phyloP scores from a whole-genome alignment of 2,888 invertebrate species.

The Troglohyphantes excavatus region DNA sequence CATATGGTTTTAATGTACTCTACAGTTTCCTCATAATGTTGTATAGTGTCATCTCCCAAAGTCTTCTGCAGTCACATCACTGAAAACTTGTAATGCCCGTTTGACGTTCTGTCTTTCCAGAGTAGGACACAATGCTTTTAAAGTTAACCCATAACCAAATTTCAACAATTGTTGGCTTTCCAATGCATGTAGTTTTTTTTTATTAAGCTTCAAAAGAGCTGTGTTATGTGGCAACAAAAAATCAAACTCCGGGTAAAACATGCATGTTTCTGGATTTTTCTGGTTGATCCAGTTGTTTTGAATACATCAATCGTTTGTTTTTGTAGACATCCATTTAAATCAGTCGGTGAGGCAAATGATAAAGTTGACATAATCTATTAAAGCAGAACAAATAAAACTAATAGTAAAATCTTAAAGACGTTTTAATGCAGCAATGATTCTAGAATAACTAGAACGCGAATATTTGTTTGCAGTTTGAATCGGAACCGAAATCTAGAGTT shows the following conservation, averaged over 20 bases:
- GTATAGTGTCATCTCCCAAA: background rate
- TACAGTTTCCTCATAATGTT: constrained; percentile 10
- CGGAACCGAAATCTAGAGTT: too few relatives aligned
- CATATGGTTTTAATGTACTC: background rate
- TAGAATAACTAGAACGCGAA: too few relatives aligned
- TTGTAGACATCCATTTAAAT: background rate
- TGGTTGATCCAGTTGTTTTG: constrained; percentile 54
- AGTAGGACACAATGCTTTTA: constrained; percentile 30
- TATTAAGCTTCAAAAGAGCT: constrained; percentile 35
- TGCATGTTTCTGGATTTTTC: constrained; percentile 19
- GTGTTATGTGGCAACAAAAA: constrained; percentile 7
- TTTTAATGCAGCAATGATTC: too few relatives aligned
- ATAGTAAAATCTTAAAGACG: too few relatives aligned
- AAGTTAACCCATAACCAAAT: constrained; percentile 49
- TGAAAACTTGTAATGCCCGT: background rate
- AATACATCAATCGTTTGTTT: constrained; percentile 5
- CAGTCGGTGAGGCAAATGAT: background rate
- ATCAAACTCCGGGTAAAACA: constrained; percentile 53
- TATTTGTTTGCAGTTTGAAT: too few relatives aligned
- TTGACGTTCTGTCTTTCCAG: background rate
- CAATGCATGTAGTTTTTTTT: constrained; percentile 35
- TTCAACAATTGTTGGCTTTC: constrained; percentile 35
- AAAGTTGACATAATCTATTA: too few relatives aligned
- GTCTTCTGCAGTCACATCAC: background rate
- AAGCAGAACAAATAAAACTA: too few relatives aligned